Base-by-base conservation (phyloP, 2,113 vertebrate species). In the Mugil cephalus region DNA sequence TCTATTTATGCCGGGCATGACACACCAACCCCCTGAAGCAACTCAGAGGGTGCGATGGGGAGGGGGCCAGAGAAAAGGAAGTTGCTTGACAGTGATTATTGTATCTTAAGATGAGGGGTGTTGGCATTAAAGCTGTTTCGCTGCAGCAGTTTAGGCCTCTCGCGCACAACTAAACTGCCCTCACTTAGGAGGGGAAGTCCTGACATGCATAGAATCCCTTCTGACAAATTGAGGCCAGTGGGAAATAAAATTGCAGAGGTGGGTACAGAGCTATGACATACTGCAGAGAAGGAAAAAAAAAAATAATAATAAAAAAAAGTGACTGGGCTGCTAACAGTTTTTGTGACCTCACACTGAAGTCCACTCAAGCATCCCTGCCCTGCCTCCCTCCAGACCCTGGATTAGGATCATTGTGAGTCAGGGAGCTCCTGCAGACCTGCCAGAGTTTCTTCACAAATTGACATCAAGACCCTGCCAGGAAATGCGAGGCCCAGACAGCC, bases 191-290 rank as follows among this genome's bases (percentile, higher is more conserved):
- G 35, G 50, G 68, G 62, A 84, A 73, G 62, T 55, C 71, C 85
- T 78, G 75, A 81, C 76, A 74, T 24, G 4, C 54, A 50, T 52
- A 76, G 34, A 84, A 78, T 59, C 74, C 72, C 42, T 74, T 80
- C 50, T 90, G 88, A 87, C 81, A 88, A 90, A 91, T 79, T 87
- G 75, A 91, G 81, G 80, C 86, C 88, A 83, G 54, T 62, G 74
- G 84, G 81, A 88, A 89, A 88, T 89, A 75, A 69, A 82, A 79
- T 80, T 54, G 76, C 78, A 82, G 77, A 42, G 24, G 65, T 85
- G 74, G 64, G 66, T 62, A 60, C 66, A 83, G 77, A 63, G 62
- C 78, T 65, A 24, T 75, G 79, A 82, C 74, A 73, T 66, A 63
- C 65, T 66, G 79, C 77, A 55, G 66, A 13, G 15, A 69, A 30